These are phyloP conservation scores for Lepidochitona cinerea DNA, from an alignment of 2,888 invertebrate genomes.

Conservation along the genomic window DNA sequence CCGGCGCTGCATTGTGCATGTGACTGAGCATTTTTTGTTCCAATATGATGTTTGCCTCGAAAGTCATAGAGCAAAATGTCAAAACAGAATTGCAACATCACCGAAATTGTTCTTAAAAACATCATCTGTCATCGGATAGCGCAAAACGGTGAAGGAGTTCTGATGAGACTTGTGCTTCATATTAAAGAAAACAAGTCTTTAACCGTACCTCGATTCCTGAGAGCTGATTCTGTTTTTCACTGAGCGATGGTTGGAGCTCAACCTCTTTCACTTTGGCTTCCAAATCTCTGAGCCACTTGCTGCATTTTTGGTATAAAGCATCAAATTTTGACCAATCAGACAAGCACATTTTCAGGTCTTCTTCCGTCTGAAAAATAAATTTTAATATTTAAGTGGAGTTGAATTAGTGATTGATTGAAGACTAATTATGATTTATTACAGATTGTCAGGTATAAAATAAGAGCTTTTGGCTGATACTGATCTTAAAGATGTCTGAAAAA, in stretches of 20 bases:
- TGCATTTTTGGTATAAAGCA: conserved; percentile 85
- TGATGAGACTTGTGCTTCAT: too few species aligned
- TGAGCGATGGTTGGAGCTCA: conserved; percentile 60
- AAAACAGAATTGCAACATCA: too few species aligned
- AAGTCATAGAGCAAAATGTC: too few species aligned
- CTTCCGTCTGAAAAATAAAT: conserved; percentile 47
- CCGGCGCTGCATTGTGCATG: too few species aligned
- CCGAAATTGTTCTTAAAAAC: too few species aligned
- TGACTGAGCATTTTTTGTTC: too few species aligned
- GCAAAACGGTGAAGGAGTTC: not conserved
- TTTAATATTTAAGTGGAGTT: not conserved
- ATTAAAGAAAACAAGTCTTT: not conserved
- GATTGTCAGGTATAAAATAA: not conserved
- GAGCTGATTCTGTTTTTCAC: conserved; percentile 62
- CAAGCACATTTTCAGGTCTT: conserved; percentile 82
- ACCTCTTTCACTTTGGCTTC: conserved; percentile 82
- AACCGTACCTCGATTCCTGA: conserved; percentile 48
- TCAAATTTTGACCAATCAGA: conserved; percentile 95
- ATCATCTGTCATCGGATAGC: too few species aligned
- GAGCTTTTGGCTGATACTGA: not conserved
- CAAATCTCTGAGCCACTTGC: conserved; percentile 89
- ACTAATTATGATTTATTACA: not conserved
- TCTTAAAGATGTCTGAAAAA: not conserved
- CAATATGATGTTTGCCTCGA: too few species aligned
- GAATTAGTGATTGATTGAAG: not conserved